Evolutionary conservation across 2,113 vertebrate genomes (phyloP).

Genomic region (Conger conger): DNA sequence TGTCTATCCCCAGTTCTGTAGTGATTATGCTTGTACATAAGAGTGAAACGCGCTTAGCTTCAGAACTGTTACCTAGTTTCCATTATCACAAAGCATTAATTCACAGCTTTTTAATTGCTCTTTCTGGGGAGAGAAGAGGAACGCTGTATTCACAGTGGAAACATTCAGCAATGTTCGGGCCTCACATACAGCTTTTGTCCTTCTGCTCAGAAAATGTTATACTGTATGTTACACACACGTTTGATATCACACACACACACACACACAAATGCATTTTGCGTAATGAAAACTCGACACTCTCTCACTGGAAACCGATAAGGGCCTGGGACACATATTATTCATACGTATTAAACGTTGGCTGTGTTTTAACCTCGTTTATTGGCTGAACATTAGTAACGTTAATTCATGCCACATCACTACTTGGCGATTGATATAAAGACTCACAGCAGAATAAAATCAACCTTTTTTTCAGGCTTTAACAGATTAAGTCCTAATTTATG

Average conservation of each 20-base stretch:
- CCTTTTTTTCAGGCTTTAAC: no score
- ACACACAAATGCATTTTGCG: background rate
- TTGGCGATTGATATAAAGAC: no score
- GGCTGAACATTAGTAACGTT: background rate
- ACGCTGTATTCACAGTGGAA: background rate
- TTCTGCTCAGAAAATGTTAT: background rate
- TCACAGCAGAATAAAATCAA: no score
- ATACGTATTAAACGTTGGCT: background rate
- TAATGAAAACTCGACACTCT: background rate
- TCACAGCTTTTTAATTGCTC: constrained; percentile 7
- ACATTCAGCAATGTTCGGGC: background rate
- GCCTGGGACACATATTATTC: background rate
- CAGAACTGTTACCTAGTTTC: constrained; percentile 1
- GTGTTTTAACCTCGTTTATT: background rate
- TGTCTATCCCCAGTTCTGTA: background rate
- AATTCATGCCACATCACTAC: background rate
- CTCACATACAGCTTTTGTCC: background rate
- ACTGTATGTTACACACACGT: background rate
- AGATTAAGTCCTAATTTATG: no score
- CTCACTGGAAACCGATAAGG: background rate
- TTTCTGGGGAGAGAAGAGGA: background rate
- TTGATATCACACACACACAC: background rate
- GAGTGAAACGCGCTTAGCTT: background rate
- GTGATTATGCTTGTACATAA: background rate
- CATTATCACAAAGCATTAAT: constrained; percentile 7